Conservation (phyloP, 2,797 vertebrate species). For the Lepilemur ruficaudatus region DNA sequence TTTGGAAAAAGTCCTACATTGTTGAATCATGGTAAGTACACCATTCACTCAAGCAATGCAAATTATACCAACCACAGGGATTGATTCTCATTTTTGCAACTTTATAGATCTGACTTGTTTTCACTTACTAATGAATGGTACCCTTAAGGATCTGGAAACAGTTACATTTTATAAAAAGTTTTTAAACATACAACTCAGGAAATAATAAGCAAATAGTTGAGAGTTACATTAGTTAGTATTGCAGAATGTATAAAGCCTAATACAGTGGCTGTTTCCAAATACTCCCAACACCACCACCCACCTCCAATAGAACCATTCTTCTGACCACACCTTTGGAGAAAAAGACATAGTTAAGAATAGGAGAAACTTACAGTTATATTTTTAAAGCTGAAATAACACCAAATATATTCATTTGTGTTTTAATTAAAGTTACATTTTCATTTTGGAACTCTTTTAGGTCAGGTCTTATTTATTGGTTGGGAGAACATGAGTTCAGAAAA, state of each 20-base stretch:
- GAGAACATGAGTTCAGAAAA: conserved; percentile 14
- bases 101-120: not conserved
- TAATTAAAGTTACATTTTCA: conserved; percentile 19
- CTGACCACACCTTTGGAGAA: not conserved
- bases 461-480: conserved; percentile 6
- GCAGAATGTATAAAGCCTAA: not conserved
- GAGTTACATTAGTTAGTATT: not conserved
- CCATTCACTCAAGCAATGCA: conserved; percentile 12
- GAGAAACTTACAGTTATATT: not conserved
- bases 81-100: conserved; percentile 1
- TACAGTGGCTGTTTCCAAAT: not conserved
- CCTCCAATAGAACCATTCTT: not conserved
- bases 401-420: conserved; percentile 22
- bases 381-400: not conserved
- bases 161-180: not conserved
- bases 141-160: not conserved
- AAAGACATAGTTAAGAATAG: not conserved
- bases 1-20: conserved; percentile 19
- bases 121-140: not conserved
- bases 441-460: not conserved
- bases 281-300: too few relatives aligned
- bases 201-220: conserved; percentile 3
- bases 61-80: not conserved
- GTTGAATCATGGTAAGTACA: not conserved
- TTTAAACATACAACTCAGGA: not conserved